Percentiles rank a stretch among this genome's conserved stretches.
Conservation (phyloP, 2,113 vertebrate species). For the Pongo abelii region DNA sequence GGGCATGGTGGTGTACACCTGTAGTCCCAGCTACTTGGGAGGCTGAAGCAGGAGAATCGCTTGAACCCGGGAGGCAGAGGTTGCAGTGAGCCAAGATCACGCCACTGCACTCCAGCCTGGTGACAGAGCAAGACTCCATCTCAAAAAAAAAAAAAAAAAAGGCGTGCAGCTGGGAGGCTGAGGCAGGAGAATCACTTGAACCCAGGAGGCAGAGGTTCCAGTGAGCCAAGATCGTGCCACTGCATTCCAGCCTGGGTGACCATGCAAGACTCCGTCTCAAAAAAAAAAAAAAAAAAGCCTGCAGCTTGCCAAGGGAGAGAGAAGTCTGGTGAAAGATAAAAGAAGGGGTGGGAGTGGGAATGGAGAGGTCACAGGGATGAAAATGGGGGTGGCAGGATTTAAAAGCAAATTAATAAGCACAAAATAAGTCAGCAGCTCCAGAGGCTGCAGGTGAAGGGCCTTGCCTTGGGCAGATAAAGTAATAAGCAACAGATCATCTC, state of each 20-base stretch:
- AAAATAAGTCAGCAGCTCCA: neutral
- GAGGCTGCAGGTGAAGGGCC: neutral
- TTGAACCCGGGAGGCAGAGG: too few relatives aligned
- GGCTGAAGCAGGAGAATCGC: too few relatives aligned
- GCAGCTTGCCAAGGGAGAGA: conserved; percentile 10
- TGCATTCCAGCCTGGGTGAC: too few relatives aligned
- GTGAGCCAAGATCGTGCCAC: too few relatives aligned
- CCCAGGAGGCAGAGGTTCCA: too few relatives aligned
- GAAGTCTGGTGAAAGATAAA: conserved; percentile 29
- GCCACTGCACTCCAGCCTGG: too few relatives aligned
- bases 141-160: conserved; percentile 11
- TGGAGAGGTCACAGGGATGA: neutral
- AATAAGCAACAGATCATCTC: neutral
- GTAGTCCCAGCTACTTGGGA: too few relatives aligned
- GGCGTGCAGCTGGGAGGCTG: neutral
- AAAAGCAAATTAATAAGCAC: neutral
- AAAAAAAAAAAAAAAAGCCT: neutral
- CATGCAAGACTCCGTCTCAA: too few relatives aligned
- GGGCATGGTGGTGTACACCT: too few relatives aligned
- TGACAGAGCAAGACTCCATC: too few relatives aligned
- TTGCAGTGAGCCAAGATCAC: too few relatives aligned
- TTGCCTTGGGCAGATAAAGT: neutral
- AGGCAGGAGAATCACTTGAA: too few relatives aligned
- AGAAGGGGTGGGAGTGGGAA: neutral
- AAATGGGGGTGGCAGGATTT: neutral